Evolutionary conservation across 2,113 vertebrate genomes (phyloP).

Genomic region (Saimiri boliviensis): DNA sequence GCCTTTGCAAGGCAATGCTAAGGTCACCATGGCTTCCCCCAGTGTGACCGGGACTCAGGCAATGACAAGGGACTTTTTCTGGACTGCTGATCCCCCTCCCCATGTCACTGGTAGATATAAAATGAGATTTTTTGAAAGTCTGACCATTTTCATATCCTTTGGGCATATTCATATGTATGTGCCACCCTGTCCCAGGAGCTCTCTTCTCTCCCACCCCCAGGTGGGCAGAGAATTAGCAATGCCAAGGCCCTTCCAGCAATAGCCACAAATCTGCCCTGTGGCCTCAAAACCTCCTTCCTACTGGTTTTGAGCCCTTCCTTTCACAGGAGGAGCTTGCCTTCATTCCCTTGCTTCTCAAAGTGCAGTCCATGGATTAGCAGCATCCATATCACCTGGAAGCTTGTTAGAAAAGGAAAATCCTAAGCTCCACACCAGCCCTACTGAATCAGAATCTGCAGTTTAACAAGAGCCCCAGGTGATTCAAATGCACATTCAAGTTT

Average conservation of each 20-base stretch:
- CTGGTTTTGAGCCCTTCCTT: neutral
- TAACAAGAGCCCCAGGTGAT: neutral
- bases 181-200: neutral
- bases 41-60: neutral
- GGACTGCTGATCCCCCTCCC: neutral
- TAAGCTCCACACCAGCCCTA: neutral
- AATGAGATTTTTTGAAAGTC: neutral
- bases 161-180: neutral
- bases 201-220: neutral
- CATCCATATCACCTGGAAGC: neutral
- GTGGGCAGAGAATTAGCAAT: neutral
- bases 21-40: neutral
- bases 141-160: neutral
- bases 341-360: conserved; percentile 14
- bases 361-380: neutral
- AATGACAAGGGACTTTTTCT: neutral
- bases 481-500: neutral
- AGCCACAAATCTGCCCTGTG: neutral
- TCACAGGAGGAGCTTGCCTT: neutral
- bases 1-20: neutral
- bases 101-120: neutral
- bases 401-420: neutral
- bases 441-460: neutral
- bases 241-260: neutral
- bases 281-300: too few relatives aligned